Evolutionary conservation across 2,797 vertebrate species (phyloP).

Genomic region (Melanogrammus aeglefinus): DNA sequence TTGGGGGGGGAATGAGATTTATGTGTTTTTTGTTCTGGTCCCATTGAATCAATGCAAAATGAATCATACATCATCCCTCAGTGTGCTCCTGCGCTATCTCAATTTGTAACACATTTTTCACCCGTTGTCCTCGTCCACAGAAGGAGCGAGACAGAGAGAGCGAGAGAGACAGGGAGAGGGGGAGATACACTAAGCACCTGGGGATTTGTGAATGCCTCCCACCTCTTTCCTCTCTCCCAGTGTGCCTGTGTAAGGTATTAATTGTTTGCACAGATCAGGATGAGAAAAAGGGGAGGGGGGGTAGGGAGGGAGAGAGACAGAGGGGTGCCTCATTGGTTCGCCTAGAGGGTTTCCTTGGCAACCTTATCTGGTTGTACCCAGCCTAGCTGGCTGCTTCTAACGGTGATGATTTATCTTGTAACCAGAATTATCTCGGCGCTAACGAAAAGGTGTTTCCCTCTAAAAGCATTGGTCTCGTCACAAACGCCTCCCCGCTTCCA

Average conservation of each 20-base stretch:
- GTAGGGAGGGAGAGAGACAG: background rate
- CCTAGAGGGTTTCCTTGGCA: slow-evolving; percentile 75
- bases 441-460: slow-evolving; percentile 45
- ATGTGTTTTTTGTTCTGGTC: slow-evolving; percentile 45
- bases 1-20: slow-evolving; percentile 47
- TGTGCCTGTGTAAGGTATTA: slow-evolving; percentile 64
- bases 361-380: slow-evolving; percentile 78
- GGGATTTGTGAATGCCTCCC: slow-evolving; percentile 59
- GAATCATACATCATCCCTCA: slow-evolving; percentile 51
- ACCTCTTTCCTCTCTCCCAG: slow-evolving; percentile 29
- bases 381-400: slow-evolving; percentile 58
- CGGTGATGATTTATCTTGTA: slow-evolving; percentile 69
- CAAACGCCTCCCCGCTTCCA: slow-evolving; percentile 38
- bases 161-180: slow-evolving; percentile 17
- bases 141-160: slow-evolving; percentile 37
- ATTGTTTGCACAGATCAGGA: slow-evolving; percentile 66
- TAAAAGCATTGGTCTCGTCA: slow-evolving; percentile 63
- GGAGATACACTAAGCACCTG: slow-evolving; percentile 51
- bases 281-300: background rate
- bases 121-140: slow-evolving; percentile 43
- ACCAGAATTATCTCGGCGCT: slow-evolving; percentile 63
- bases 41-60: slow-evolving; percentile 56
- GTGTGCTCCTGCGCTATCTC: slow-evolving; percentile 48
- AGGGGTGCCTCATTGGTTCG: slow-evolving; percentile 61
- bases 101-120: slow-evolving; percentile 41